Base-by-base conservation (phyloP, 2,113 vertebrate species). In the Bettongia penicillata region DNA sequence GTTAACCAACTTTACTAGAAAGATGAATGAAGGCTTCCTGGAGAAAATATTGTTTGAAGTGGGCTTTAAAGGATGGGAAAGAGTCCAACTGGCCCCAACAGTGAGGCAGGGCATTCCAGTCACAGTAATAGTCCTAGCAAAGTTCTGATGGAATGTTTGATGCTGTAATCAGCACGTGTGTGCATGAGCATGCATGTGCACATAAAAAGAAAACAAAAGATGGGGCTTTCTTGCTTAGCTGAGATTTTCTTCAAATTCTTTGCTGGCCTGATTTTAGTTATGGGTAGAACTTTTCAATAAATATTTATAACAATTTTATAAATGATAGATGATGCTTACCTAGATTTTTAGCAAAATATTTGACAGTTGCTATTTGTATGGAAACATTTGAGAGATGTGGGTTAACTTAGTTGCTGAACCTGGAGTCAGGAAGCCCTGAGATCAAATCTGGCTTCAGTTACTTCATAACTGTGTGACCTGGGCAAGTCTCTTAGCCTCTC, bases 241-340 rank as follows among this genome's bases (percentile, higher is more conserved):
- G 68, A 84, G 24, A 89, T 93, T 92, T 96, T 93, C 52, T 96
- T 90, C 31, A 92, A 52, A 51, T 89, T 91, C 12, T 53, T 94
- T 95, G 31, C 84, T 93, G 57, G 94, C 48, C 25, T 91, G 61
- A 57, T 53, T 93, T 94, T 93, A 51, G 91, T 53, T 53, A 51
- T 91, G 25, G 53, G 16, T 94, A 94, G 96, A 47, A 57, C 90
- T 94, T 90, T 95, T 97, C 51, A 95, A 43, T 93, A 61, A 94
- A 0, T 7, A 37, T 93, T 94, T 68, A 5, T 89, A 1, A 47
- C 68, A 94, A 53, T 92, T 94, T 91, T 84, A 23, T 43, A 23
- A 84, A 84, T 84, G 16, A 23, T 43, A 31, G 26, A 50, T 47
- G 8, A 24, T 9, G 22, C 8, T 31, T 68, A 43, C 6, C 7